These are phyloP conservation scores for Telmatherina bonti DNA, from an alignment of 2,797 vertebrate species.

Conservation along the genomic window DNA sequence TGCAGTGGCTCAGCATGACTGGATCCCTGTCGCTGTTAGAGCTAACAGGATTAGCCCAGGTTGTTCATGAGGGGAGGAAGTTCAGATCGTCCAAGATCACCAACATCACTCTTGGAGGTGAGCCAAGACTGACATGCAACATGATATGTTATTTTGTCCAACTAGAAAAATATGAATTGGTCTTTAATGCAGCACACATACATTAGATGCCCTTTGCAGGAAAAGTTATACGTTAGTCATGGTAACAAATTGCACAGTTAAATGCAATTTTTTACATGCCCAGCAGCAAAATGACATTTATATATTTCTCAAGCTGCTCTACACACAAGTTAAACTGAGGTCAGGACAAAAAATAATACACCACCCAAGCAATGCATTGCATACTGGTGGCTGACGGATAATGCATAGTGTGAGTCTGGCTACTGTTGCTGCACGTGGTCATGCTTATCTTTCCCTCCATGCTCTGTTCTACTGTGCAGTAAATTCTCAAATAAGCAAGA, in stretches of 20 bases:
- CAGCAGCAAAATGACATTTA: not conserved
- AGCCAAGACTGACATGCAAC: slow-evolving; percentile 11
- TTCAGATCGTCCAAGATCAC: slow-evolving; percentile 75
- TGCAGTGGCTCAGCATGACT: slow-evolving; percentile 61
- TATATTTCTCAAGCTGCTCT: not conserved
- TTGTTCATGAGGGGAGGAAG: slow-evolving; percentile 59
- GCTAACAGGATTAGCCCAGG: slow-evolving; percentile 67
- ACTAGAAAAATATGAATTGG: not conserved
- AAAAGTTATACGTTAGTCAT: no score
- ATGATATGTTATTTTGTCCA: not conserved
- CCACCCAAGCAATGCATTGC: not conserved
- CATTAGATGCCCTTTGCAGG: no score
- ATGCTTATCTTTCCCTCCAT: not conserved
- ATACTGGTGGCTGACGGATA: not conserved
- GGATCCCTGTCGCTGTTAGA: slow-evolving; percentile 77
- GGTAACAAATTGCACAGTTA: no score
- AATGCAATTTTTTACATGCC: not conserved
- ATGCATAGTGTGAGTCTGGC: not conserved
- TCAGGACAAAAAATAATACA: not conserved
- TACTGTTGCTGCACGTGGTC: accelerated
- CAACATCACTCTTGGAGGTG: slow-evolving; percentile 84
- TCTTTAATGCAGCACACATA: not conserved
- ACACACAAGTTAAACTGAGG: not conserved
- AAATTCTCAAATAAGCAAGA: not conserved
- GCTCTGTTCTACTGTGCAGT: not conserved